phyloP scores from a whole-genome alignment of 2,888 invertebrate genomes.

The Drosophila emarginata region DNA sequence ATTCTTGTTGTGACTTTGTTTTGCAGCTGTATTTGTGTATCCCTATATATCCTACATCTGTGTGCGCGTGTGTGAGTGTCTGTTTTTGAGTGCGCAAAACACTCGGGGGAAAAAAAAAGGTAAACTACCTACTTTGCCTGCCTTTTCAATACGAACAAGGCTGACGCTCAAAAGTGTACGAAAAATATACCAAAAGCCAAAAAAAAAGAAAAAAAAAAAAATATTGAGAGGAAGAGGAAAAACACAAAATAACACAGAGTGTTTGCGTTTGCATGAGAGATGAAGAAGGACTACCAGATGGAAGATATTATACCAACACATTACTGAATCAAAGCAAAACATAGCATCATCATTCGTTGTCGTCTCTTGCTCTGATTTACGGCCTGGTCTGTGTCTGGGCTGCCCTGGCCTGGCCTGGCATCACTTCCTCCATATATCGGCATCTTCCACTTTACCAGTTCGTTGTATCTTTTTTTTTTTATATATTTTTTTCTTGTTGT shows the following conservation, averaged over 20 bases:
- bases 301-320: constrained; percentile 44
- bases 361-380: constrained; percentile 66
- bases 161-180: constrained; percentile 73
- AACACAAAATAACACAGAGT: neutral
- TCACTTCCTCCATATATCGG: constrained; percentile 59
- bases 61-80: constrained; percentile 14
- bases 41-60: constrained; percentile 31
- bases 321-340: constrained; percentile 51
- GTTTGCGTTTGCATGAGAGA: neutral
- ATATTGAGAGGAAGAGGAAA: constrained; percentile 11
- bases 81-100: constrained; percentile 62
- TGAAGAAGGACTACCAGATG: constrained; percentile 32
- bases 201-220: too few species aligned
- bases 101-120: constrained; percentile 49
- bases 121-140: constrained; percentile 77
- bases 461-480: neutral
- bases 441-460: constrained; percentile 32
- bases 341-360: constrained; percentile 12
- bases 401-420: constrained; percentile 5
- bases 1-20: constrained; percentile 25
- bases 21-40: constrained; percentile 32
- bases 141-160: constrained; percentile 42
- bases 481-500: constrained; percentile 21
- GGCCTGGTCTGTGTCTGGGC: constrained; percentile 45
- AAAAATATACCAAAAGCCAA: constrained; percentile 68